Conservation (phyloP, 2,113 vertebrate species). For the Willisornis vidua region DNA sequence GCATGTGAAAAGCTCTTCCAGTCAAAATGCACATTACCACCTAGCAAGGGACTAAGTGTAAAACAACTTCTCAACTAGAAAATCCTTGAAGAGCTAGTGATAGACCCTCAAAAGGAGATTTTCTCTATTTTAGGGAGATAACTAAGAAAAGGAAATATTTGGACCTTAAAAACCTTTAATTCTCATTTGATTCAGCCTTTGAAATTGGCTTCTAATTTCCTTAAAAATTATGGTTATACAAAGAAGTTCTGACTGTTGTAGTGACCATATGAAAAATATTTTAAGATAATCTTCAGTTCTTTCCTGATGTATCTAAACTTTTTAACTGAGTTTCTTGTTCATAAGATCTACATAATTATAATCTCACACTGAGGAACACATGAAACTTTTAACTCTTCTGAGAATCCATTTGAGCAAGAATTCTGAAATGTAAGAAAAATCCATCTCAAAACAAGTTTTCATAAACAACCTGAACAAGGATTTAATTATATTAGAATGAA, state of each 20-base stretch:
- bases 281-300: neutral
- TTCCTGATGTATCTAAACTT: neutral
- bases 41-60: neutral
- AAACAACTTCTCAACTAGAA: constrained; percentile 27
- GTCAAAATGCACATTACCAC: neutral
- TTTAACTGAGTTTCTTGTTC: neutral
- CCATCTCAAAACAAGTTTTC: neutral
- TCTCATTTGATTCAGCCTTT: neutral
- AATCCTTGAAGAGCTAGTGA: neutral
- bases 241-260: neutral
- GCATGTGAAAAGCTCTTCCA: neutral
- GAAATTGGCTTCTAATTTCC: neutral
- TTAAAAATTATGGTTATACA: neutral
- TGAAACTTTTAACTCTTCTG: neutral
- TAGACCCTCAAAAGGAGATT: neutral
- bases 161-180: neutral
- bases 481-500: neutral
- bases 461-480: neutral
- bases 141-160: neutral
- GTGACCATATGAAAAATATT: neutral
- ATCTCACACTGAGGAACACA: neutral
- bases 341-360: neutral
- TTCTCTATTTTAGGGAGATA: neutral
- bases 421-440: neutral
- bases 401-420: neutral